phyloP scores from a whole-genome alignment of 2,113 vertebrate genomes.

The Crotalus viridis region DNA sequence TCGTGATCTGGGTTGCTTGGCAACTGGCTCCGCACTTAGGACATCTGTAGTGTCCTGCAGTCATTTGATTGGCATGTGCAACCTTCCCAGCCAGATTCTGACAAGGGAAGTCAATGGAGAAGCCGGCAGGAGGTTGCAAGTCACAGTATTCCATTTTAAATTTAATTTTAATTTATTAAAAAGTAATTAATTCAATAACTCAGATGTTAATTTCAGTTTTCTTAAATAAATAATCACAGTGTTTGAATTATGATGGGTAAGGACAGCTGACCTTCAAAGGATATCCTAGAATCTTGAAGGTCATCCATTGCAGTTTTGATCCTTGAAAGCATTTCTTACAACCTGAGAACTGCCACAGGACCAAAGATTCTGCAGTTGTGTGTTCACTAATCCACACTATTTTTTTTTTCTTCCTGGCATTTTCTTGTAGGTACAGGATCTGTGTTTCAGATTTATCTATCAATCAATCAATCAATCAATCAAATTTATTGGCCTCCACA shows the following conservation, averaged over 20 bases:
- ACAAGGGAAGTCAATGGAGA: background rate
- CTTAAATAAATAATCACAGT: background rate
- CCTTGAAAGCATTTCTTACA: background rate
- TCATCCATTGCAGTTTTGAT: background rate
- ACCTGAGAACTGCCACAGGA: background rate
- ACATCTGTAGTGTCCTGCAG: background rate
- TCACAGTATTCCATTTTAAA: background rate
- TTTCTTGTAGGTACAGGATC: too few relatives aligned
- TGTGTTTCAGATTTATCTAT: too few relatives aligned
- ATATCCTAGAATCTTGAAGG: background rate
- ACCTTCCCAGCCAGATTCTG: background rate
- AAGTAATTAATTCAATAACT: background rate
- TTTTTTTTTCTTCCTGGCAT: too few relatives aligned
- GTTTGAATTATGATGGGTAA: background rate
- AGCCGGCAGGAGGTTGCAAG: background rate
- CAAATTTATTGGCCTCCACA: background rate
- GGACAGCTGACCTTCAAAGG: background rate
- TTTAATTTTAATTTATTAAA: too few relatives aligned
- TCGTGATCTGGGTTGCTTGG: background rate
- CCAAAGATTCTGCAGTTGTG: background rate
- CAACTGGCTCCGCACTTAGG: background rate
- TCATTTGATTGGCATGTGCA: background rate
- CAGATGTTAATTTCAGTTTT: background rate
- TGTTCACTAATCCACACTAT: background rate
- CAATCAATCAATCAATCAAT: too few relatives aligned